These are phyloP conservation scores for Megalops atlanticus DNA, from an alignment of 2,113 vertebrate genomes.

Conservation along the genomic window DNA sequence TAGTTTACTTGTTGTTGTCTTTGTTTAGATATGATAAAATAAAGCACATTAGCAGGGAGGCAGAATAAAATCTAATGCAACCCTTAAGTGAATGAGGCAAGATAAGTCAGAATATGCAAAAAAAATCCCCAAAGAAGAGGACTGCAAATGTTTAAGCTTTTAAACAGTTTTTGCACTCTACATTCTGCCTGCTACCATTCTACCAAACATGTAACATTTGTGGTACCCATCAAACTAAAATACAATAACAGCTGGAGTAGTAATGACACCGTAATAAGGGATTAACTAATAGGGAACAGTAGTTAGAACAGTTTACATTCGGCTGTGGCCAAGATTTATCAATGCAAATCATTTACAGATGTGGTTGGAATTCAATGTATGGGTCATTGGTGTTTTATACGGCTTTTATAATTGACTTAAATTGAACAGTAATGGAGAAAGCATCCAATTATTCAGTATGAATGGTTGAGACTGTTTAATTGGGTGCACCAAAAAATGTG, in stretches of 20 bases:
- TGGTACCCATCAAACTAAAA: not conserved
- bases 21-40: not conserved
- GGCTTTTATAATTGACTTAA: not conserved
- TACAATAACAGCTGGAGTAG: not conserved
- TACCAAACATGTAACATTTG: not conserved
- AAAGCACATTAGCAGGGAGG: not conserved
- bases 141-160: not conserved
- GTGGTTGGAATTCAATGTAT: not conserved
- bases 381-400: constrained; percentile 2
- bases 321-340: constrained; percentile 16
- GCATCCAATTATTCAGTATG: too few relatives aligned
- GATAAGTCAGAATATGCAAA: not conserved
- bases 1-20: not conserved
- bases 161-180: not conserved
- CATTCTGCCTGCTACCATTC: not conserved
- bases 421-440: too few relatives aligned
- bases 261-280: constrained; percentile 20
- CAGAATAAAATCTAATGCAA: not conserved
- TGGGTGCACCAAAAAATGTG: not conserved
- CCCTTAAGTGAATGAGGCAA: not conserved
- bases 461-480: not conserved
- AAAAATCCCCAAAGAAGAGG: not conserved
- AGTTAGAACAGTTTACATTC: constrained; percentile 9
- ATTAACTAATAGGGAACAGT: constrained; percentile 32
- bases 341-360: constrained; percentile 24